Conservation (phyloP, 2,113 vertebrate genomes). For the Lonchura striata region DNA sequence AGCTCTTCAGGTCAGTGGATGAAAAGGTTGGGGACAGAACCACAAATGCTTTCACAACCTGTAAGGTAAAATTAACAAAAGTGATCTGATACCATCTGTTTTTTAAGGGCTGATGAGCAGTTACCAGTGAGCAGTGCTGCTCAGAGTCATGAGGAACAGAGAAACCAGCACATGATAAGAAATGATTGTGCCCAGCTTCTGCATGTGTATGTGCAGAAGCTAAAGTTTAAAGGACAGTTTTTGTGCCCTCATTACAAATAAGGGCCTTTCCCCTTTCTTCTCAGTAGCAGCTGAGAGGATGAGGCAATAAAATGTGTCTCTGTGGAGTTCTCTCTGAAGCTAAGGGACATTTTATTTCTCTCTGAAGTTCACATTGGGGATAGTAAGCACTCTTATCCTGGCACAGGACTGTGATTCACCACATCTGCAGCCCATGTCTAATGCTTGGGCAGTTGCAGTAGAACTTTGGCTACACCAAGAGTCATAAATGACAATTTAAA, state of each 20-base stretch:
- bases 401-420: not conserved
- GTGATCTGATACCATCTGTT: not conserved
- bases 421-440: not conserved
- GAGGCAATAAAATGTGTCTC: not conserved
- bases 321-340: not conserved
- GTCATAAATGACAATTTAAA: not conserved
- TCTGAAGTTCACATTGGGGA: not conserved
- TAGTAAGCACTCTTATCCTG: too few relatives aligned
- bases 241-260: not conserved
- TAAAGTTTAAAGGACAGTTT: not conserved
- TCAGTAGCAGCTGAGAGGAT: rapidly evolving
- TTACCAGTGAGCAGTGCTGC: not conserved
- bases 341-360: not conserved
- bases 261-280: not conserved
- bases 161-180: not conserved
- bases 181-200: not conserved
- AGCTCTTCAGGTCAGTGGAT: slow-evolving; percentile 57
- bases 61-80: not conserved
- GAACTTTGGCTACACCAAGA: not conserved
- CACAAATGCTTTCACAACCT: slow-evolving; percentile 88
- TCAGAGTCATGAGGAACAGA: not conserved
- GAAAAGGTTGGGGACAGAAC: slow-evolving; percentile 75
- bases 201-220: not conserved
- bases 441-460: not conserved
- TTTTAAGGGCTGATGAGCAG: not conserved